Evolutionary conservation across 2,113 vertebrate species (phyloP).

Genomic region (Ictalurus punctatus): DNA sequence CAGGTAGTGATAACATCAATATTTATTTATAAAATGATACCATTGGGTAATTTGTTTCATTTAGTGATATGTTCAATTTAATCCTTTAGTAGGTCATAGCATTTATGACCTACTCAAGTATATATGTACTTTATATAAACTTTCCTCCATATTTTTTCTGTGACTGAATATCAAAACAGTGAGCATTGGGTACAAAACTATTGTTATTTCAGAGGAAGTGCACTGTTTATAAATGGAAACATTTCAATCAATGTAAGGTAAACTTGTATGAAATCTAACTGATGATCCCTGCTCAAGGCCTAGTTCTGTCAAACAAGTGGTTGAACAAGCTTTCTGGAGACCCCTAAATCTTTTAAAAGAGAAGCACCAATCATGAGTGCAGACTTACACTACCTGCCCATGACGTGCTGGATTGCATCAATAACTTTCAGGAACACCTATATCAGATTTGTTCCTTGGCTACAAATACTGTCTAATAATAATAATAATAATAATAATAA

Average conservation of each 20-base stretch:
- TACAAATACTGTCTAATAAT: background rate
- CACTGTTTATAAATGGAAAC: background rate
- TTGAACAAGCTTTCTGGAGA: background rate
- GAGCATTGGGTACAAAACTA: background rate
- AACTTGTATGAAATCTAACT: background rate
- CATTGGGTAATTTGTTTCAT: background rate
- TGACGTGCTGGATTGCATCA: background rate
- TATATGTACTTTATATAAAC: background rate
- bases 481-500: no score
- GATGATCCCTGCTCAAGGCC: background rate
- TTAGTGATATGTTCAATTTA: background rate
- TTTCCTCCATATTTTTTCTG: background rate
- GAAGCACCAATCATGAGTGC: background rate
- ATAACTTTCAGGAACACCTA: background rate
- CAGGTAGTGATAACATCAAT: background rate
- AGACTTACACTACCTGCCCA: background rate
- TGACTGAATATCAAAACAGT: background rate
- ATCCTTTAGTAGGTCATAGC: background rate
- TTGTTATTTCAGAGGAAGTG: no score
- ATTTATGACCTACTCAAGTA: background rate
- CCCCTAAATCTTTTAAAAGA: background rate
- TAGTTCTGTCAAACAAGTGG: background rate
- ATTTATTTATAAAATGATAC: background rate
- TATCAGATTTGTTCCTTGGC: background rate
- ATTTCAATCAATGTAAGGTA: background rate